Evolutionary conservation across 2,888 invertebrate species (phyloP), one percentile per base, ranked within the genome.

Genomic region (Machimus atricapillus): DNA sequence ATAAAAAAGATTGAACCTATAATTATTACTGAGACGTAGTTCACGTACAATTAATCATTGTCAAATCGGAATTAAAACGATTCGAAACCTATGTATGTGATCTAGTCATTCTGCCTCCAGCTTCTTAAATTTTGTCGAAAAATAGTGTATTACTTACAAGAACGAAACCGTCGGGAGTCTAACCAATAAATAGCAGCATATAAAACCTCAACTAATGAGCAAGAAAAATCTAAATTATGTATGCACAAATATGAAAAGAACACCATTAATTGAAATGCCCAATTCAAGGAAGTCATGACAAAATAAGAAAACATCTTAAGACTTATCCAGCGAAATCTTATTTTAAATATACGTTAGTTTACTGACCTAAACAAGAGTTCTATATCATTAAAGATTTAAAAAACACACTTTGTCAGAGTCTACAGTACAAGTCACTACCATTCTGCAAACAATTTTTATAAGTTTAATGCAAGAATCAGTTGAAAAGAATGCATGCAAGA

Each of bases 401-500:
- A 19, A 66, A 1, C 56, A 56, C 56, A 56, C 19, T 56, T n/a
- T 19, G 2, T 66, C 12, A 66, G 66, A 66, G 66, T 66, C 66
- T 66, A 66, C 27, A 23, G 19, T 66, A 23, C 66, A 27, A 66
- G 23, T 66, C 23, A 66, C 66, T 66, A 66, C 66, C 66, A 66
- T 66, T 66, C 66, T 66, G 66, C 40, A 76, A 76, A 76, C 40
- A 76, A 16, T 74, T 74, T 46, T 46, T 46, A 40, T 74, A 74
- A 74, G n/a, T 40, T 27, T 6, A 76, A 76, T 76, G 76, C 76
- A 76, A 76, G 34, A 76, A 76, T 37, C n/a, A 76, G 37, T 34
- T 76, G 16, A 16, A 76, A 76, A 76, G 76, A 31, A 40, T n/a
- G 76, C 76, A 76, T 76, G 76, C 76, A 76, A 76, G 40, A 76